Base-by-base conservation (phyloP, 2,888 invertebrate species). In the Strigamia crassipes region DNA sequence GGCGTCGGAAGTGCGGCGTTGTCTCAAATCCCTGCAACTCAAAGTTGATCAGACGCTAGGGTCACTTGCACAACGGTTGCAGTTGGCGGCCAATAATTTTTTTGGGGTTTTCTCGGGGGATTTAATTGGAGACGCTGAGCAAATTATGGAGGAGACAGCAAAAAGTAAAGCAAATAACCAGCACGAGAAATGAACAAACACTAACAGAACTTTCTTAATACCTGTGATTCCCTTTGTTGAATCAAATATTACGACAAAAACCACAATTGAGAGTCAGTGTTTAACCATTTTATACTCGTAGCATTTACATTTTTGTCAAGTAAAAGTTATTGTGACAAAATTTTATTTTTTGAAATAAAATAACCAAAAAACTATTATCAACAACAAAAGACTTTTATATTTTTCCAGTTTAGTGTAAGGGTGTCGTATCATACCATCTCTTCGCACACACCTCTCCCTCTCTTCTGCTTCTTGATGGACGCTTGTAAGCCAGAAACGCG, bases 71-170 rank as follows among this genome's bases (percentile, higher is more conserved):
- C 56, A 56, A 56, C 56, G 56, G 56, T 56, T 41, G 79, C 41
- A 15, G 79, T 42, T 41, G 34, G 79, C 79, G 38, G 79, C 79
- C 38, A 79, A 79, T 79, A 41, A 79, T 79, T 79, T 79, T 42
- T 79, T 42, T 38, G 21, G 77, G 79, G 18, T 42, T 79, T 9
- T 21, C 56, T 18, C 42, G 41, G 38, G 79, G 79, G 79, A 79
- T 79, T 79, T 79, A 79, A 79, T 79, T 79, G 79, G 38, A 38
- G 79, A 79, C 38, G 41, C 79, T 42, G 41, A 79, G 79, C n/a
- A 79, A 79, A 79, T 79, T 79, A 79, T 8, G 56, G 56, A 56
- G 56, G 56, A 56, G 18, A 56, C 56, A 56, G 56, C n/a, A 56
- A 56, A 56, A 56, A 18, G n/a, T 56, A 56, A 56, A 56, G 56